phyloP scores from a whole-genome alignment of 2,113 vertebrate genomes.

The Notiomystis cincta region DNA sequence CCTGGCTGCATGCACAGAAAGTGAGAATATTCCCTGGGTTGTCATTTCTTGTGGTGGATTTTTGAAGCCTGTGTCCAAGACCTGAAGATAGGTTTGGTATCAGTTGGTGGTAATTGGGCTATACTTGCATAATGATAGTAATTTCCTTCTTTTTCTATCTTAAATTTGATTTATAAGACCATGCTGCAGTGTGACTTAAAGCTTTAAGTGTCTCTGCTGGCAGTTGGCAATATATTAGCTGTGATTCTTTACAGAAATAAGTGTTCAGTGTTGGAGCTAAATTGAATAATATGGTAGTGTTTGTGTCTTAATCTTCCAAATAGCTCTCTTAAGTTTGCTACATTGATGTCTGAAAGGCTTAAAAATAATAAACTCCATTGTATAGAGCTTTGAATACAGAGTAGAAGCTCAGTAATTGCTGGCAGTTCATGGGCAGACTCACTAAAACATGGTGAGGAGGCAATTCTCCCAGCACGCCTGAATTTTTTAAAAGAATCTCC shows the following conservation, averaged over 20 bases:
- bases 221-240: background rate
- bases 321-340: background rate
- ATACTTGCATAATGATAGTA: background rate
- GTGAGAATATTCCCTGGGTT: background rate
- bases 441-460: background rate
- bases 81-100: background rate
- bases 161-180: background rate
- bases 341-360: slow-evolving; percentile 24
- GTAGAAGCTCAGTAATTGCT: slow-evolving; percentile 8
- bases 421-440: background rate
- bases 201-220: slow-evolving; percentile 12
- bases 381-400: slow-evolving; percentile 27
- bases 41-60: background rate
- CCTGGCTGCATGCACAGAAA: background rate
- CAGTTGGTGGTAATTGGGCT: background rate
- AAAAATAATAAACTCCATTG: slow-evolving; percentile 57
- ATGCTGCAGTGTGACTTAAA: background rate
- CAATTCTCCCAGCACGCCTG: background rate
- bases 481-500: background rate
- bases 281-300: slow-evolving; percentile 56
- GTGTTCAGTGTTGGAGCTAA: slow-evolving; percentile 4
- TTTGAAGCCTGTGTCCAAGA: background rate
- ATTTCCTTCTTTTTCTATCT: slow-evolving; percentile 9
- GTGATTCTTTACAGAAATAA: slow-evolving; percentile 19
- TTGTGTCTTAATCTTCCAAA: slow-evolving; percentile 46